These are phyloP conservation scores for Rhea pennata DNA, from an alignment of 2,113 vertebrate genomes.

Conservation along the genomic window DNA sequence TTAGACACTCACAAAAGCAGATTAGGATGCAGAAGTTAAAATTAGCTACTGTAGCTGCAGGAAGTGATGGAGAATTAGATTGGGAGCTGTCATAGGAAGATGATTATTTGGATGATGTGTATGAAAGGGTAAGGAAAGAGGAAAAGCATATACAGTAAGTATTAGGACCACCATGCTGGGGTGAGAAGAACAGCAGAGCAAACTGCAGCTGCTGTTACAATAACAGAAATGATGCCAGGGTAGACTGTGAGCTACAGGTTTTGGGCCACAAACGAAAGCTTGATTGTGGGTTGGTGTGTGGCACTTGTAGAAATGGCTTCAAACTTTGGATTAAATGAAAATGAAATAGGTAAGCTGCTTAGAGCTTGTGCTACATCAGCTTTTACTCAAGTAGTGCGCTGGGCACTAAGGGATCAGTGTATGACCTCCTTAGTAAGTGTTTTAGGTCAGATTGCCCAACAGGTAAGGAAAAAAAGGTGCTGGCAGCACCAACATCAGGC, in stretches of 20 bases:
- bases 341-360: not conserved
- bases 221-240: too few relatives aligned
- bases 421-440: not conserved
- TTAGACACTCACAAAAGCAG: not conserved
- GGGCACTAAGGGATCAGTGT: not conserved
- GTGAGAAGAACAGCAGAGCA: not conserved
- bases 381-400: not conserved
- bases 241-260: fast-evolving
- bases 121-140: not conserved
- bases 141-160: too few relatives aligned
- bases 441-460: not conserved
- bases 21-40: not conserved
- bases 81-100: not conserved
- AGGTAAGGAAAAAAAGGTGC: not conserved
- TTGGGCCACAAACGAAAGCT: too few relatives aligned
- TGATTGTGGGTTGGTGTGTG: fast-evolving
- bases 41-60: not conserved
- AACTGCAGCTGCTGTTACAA: too few relatives aligned
- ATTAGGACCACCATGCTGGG: not conserved
- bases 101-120: not conserved
- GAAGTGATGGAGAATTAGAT: not conserved
- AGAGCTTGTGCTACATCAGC: not conserved
- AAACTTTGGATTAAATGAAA: not conserved
- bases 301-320: not conserved
- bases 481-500: not conserved